These are phyloP conservation scores for Coelinius sp. DNA, from an alignment of 2,888 invertebrate species.

Conservation along the genomic window DNA sequence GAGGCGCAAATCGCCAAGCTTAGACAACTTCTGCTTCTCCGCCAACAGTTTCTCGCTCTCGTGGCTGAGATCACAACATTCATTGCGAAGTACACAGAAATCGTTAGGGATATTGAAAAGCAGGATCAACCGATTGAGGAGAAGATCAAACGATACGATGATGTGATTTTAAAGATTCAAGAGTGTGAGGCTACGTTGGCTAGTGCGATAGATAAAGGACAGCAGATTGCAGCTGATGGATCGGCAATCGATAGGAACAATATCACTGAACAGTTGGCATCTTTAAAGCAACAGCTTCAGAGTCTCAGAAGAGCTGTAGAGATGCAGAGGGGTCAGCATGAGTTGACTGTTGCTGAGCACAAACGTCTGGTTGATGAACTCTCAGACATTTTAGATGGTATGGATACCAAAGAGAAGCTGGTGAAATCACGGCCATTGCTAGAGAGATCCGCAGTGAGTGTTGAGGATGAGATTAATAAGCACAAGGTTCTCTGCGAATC, in stretches of 20 bases:
- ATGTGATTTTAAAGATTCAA: constrained; percentile 88
- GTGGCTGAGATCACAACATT: constrained; percentile 91
- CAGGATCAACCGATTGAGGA: constrained; percentile 87
- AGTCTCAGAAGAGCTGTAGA: constrained; percentile 86
- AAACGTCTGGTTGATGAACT: constrained; percentile 86
- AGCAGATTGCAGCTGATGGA: constrained; percentile 92
- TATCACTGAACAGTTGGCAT: constrained; percentile 89
- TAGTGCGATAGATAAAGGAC: constrained; percentile 91
- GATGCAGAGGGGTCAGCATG: constrained; percentile 88
- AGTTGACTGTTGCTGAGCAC: constrained; percentile 89
- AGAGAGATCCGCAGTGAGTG: constrained; percentile 83
- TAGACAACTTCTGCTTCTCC: constrained; percentile 82
- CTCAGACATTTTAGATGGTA: constrained; percentile 86
- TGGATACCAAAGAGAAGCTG: constrained; percentile 85
- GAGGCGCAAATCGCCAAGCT: constrained; percentile 89
- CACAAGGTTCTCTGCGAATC: constrained; percentile 80
- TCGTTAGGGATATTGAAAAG: constrained; percentile 88
- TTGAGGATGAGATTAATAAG: constrained; percentile 85
- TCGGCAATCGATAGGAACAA: constrained; percentile 89
- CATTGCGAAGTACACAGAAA: constrained; percentile 87
- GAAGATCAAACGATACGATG: constrained; percentile 89
- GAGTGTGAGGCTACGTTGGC: constrained; percentile 91
- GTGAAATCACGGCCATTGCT: constrained; percentile 88
- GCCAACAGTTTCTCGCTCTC: constrained; percentile 90
- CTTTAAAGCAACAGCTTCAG: constrained; percentile 86